Base-by-base conservation (phyloP, 2,113 vertebrate genomes). In the Lycaon pictus region DNA sequence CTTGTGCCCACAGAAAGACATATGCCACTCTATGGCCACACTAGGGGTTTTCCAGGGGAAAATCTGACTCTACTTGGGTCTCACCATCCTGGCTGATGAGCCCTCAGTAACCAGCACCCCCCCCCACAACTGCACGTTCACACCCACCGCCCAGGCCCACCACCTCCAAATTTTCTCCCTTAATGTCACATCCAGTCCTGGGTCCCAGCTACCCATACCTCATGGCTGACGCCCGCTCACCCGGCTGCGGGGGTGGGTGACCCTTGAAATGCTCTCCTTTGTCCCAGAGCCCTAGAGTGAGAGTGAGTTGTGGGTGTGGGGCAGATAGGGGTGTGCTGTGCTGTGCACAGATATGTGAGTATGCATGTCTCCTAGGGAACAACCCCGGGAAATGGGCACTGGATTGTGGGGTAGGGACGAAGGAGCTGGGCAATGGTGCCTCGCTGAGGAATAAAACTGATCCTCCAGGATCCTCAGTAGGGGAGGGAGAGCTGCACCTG, bases 1-100 rank as follows among this genome's bases (percentile, higher is more conserved):
- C 8, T 2, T 2, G 11, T 1, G 25, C 15, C 0, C 8, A 0
- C 0, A 4, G 58, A 22, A 48, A 22, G n/a, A 11, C 37, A 7
- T 12, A 1, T 5, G 16, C 7, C 2, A 11, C 62, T 17, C 48
- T 20, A 20, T 19, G 67, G 48, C 25, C 32, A 2, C 2, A 1
- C 17, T 1, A 7, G 23, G 10, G 16, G 32, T 17, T 22, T 58
- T n/a, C 22, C 19, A 0, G 27, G 76, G 55, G 32, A 17, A 35
- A 12, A 12, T 17, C 10, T 3, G 65, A 22, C 35, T 17, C 1
- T 1, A 27, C 11, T n/a, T 17, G n/a, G 35, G 11, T 3, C 16
- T 20, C 6, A 8, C 37, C 10, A 3, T 20, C 72, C 48, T 15
- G 4, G 55, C 48, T 7, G n/a, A 25, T 3, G 48, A 85, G 56